phyloP scores from a whole-genome alignment of 2,113 vertebrate genomes.

The Machaerirhynchus nigripectus region DNA sequence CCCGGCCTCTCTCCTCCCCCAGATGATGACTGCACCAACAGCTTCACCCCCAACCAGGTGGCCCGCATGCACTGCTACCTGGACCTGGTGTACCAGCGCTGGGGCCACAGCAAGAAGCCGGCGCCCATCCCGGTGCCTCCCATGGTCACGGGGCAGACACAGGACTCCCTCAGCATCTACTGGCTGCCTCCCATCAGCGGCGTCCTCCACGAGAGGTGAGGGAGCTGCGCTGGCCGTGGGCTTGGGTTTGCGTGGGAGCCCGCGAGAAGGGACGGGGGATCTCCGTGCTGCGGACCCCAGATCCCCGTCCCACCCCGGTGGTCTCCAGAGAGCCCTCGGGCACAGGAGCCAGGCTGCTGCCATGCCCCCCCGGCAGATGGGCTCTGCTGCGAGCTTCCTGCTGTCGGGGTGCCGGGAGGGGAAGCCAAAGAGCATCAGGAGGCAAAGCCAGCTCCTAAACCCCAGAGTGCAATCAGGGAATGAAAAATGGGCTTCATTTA shows the following conservation, averaged over 20 bases:
- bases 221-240: rapidly evolving
- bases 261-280: not conserved
- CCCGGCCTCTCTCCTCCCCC: not conserved
- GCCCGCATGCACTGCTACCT: constrained; percentile 98
- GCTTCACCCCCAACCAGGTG: constrained; percentile 95
- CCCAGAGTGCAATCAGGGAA: constrained; percentile 29
- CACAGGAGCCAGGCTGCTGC: not conserved
- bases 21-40: constrained; percentile 97
- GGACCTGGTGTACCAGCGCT: constrained; percentile 91
- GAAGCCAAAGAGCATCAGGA: not conserved
- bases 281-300: not conserved
- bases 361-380: not conserved
- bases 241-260: not conserved
- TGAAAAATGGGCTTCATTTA: constrained; percentile 64
- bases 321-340: not conserved
- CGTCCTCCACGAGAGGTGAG: constrained; percentile 87
- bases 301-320: rapidly evolving
- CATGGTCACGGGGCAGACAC: constrained; percentile 79
- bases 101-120: constrained; percentile 80
- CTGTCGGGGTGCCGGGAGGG: not conserved
- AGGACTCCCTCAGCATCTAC: constrained; percentile 84
- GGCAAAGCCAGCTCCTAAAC: constrained; percentile 28
- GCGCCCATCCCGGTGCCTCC: constrained; percentile 85
- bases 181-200: constrained; percentile 90
- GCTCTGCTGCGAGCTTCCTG: not conserved